Base-by-base conservation (phyloP, 2,888 invertebrate genomes). In the Steinernema hermaphroditum region DNA sequence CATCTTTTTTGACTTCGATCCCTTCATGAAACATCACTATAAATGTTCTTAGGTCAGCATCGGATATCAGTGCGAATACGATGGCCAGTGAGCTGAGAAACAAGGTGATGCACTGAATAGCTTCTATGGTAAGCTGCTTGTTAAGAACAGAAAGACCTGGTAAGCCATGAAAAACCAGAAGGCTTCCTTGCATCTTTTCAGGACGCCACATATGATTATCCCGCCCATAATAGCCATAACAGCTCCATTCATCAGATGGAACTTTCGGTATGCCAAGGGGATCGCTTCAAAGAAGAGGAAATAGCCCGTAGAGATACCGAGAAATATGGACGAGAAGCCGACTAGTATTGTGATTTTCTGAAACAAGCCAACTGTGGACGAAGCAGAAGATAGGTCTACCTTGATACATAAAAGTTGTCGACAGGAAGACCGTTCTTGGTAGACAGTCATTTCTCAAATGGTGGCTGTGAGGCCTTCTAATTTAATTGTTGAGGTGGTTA, bases 41-140 rank as follows among this genome's bases (percentile, higher is more conserved):
- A 16, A 27, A 54, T 16, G 22, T 14, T 9, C 54, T 9, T 4
- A 54, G 19, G 54, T 54, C 54, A 4, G 54, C 54, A 16, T 54
- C 54, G 54, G 19, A 8, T 2, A 54, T 27, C 22, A 54, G 6
- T 6, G 54, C 54, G 27, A 24, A 54, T 16, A 54, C 54, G 54
- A 54, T 22, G 22, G 54, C 54, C 27, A 54, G 27, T 24, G 54
- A 22, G 27, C 54, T 54, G 54, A 54, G 54, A 24, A 54, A 54
- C 24, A 54, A 27, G 27, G 54, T 54, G 14, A 54, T 27, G 54
- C 54, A 22, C 54, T 54, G 54, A 22, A 54, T 24, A 14, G 6
- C 9, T 12, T 14, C 24, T 54, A 12, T 16, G 2, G 14, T 27
- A 14, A 6, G n/a, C 2, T 22, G 6, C 22, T 8, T 54, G 22